phyloP scores from a whole-genome alignment of 2,797 vertebrate species.

The Neomorphus geoffroyi region DNA sequence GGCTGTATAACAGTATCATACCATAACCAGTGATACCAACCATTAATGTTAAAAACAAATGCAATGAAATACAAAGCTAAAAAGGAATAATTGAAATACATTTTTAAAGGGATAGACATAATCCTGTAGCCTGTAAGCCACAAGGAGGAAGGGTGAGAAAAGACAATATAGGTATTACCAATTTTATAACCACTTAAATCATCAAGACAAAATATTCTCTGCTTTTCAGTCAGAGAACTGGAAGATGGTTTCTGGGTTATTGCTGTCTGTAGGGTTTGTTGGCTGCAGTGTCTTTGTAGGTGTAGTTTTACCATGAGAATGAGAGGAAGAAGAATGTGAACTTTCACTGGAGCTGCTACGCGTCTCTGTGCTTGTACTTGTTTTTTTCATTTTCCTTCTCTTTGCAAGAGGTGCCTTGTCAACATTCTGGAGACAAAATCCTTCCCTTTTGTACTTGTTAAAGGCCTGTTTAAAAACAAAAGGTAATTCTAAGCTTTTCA shows the following conservation, averaged over 20 bases:
- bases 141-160: background rate
- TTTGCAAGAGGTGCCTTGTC: slow-evolving; percentile 98
- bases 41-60: slow-evolving; percentile 41
- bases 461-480: slow-evolving; percentile 85
- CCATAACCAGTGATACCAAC: slow-evolving; percentile 62
- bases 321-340: slow-evolving; percentile 93
- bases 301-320: slow-evolving; percentile 90
- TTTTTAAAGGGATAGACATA: slow-evolving; percentile 17
- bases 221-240: slow-evolving; percentile 86
- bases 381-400: slow-evolving; percentile 98
- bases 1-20: slow-evolving; percentile 43
- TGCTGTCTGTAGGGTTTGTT: slow-evolving; percentile 74
- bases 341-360: slow-evolving; percentile 98
- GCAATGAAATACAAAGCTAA: slow-evolving; percentile 47
- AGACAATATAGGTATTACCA: background rate
- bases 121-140: background rate
- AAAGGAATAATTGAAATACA: slow-evolving; percentile 51
- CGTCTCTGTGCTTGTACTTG: slow-evolving; percentile 97
- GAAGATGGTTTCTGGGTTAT: slow-evolving; percentile 82
- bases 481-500: slow-evolving; percentile 7
- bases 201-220: slow-evolving; percentile 53
- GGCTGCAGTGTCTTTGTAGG: slow-evolving; percentile 77
- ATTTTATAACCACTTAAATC: background rate
- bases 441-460: slow-evolving; percentile 98
- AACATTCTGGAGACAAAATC: slow-evolving; percentile 98